Base-by-base conservation (phyloP, 2,113 vertebrate genomes). In the Cacatua alba region DNA sequence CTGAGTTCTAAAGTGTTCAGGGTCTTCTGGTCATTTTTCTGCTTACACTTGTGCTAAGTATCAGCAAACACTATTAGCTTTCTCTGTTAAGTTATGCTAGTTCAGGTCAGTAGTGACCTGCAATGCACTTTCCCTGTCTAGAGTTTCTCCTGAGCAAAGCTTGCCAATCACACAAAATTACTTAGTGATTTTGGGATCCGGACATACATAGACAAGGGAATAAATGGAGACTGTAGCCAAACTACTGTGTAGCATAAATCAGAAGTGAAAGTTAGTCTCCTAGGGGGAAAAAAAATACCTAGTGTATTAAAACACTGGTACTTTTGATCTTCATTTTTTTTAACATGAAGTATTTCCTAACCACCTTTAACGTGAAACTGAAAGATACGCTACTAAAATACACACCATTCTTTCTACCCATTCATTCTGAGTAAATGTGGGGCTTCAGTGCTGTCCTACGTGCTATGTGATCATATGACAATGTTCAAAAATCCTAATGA, bases 151-250 rank as follows among this genome's bases (percentile, higher is more conserved):
- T 53, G 78, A 84, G 70, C 41, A 92, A 78, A 91, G 23, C 65
- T 93, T 95, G 92, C 43, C 51, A 92, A 80, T 85, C 90, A 91
- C 39, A 82, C 35, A 94, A 94, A 95, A 97, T 96, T 95, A 95
- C 93, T 96, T 94, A 70, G 94, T 92, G 87, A 87, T 90, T 97
- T 94, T 79, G 95, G 91, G 96, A 94, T 94, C 63, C 0, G 1
- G 67, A 91, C 78, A 29, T 64, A 76, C 76, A 90, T 19, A 78
- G 91, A 85, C 79, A 91, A 63, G 91, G 82, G 75, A 93, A 92
- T 95, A 88, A 87, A 92, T 86, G 60, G 85, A 92, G 81, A 84
- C 51, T 53, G 57, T 57, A 67, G 91, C 64, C 33, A 89, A 94
- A 65, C 26, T 95, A 74, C 96, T 41, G 77, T 74, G 83, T 84